Percentiles rank a stretch among this genome's conserved stretches.
Conservation (phyloP, 1,140 invertebrate species). For the Odontomachus brunneus region DNA sequence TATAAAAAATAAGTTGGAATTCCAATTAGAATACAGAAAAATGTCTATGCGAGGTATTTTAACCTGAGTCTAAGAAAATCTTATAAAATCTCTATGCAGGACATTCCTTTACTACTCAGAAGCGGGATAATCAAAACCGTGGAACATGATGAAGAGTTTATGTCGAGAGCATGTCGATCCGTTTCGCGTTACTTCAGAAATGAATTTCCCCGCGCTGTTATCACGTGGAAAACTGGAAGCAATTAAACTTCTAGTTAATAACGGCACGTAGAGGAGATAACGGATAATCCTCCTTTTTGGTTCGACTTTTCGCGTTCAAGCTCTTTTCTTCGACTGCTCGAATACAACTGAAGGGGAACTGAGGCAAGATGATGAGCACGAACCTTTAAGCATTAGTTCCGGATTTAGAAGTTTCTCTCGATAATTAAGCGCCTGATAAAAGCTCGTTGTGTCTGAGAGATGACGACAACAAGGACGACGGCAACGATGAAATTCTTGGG, state of each 20-base stretch:
- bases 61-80: too few species aligned
- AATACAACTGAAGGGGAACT: neutral
- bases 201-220: neutral
- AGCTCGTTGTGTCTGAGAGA: conserved; percentile 11
- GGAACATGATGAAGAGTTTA: neutral
- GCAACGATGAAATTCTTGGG: neutral
- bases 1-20: too few species aligned
- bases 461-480: neutral
- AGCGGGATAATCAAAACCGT: neutral
- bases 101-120: too few species aligned
- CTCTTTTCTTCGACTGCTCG: neutral
- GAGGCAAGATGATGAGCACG: neutral
- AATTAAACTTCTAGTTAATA: conserved; percentile 55
- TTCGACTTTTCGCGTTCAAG: conserved; percentile 21
- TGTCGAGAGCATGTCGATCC: neutral
- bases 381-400: conserved; percentile 27
- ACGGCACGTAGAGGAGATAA: conserved; percentile 22
- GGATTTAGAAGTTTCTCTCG: conserved; percentile 40
- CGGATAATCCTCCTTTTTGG: conserved; percentile 40
- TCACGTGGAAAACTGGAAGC: neutral
- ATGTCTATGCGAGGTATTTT: too few species aligned
- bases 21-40: too few species aligned
- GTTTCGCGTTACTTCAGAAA: neutral
- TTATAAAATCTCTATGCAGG: too few species aligned
- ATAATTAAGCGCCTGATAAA: conserved; percentile 28